Base-by-base conservation (phyloP, 2,888 invertebrate genomes). In the Patella pellucida region DNA sequence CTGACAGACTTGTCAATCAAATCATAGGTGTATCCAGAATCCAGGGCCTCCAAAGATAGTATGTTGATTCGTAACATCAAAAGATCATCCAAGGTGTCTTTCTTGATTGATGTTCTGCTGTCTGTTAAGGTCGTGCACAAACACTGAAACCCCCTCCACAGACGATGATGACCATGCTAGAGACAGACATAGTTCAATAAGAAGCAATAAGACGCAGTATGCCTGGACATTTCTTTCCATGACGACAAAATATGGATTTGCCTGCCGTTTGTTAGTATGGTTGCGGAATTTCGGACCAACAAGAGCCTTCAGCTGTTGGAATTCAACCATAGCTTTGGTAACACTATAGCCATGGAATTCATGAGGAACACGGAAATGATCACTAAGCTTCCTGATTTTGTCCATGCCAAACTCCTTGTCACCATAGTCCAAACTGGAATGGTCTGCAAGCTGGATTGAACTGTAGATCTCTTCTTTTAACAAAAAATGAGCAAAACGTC, bases 31-130 rank as follows among this genome's bases (percentile, higher is more conserved):
- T 69, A 69, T 69, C 27, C 69, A 23, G 69, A 27, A 23, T 69
- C 69, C 69, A 68, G 69, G 69, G 69, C 69, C 69, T 69, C 69
- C 69, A 69, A 11, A 7, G 69, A n/a, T 27, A 12, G 69, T 69
- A 69, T n/a, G 27, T 27, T 23, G 69, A 69, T 27, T 23, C 62
- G 62, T 19, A 62, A 19, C 62, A 62, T 62, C 12, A 62, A 19
- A 5, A 62, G 12, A 62, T 62, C 62, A 62, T 62, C 12, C 62
- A 62, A 62, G 19, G 62, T 19, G 62, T 19, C 62, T 62, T 62
- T 62, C 62, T 62, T 62, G 62, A 19, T n/a, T 19, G 62, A n/a
- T 19, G 62, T 19, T 19, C 62, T 62, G 19, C 62, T 19, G 12
- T 62, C 62, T 62, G 62, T 62, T 62, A 62, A 62, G n/a, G 19